A percentile compares a stretch with the other conserved stretches of the same genome.
Conservation (phyloP, 1,140 invertebrate genomes). For the silkworm (Bombyx mori) region DNA sequence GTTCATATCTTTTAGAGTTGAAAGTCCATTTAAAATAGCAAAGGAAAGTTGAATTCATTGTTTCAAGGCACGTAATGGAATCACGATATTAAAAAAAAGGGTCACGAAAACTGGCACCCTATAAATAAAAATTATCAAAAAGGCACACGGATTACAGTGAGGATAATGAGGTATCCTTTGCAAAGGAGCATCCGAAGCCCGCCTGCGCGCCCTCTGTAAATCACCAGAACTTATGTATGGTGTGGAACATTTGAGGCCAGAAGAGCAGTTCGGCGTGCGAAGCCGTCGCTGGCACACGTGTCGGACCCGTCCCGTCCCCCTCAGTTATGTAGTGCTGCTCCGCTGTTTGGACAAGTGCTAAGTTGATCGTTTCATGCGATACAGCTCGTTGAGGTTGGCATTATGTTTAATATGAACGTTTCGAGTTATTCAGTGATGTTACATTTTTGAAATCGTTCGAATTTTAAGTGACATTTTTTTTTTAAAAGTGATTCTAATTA, state of each 20-base stretch:
- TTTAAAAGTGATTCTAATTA: no score
- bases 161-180: slow-evolving; percentile 67
- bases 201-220: slow-evolving; percentile 53
- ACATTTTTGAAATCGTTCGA: slow-evolving; percentile 10
- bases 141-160: slow-evolving; percentile 59
- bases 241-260: slow-evolving; percentile 12
- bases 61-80: neutral
- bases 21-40: no score
- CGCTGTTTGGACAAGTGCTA: slow-evolving; percentile 65
- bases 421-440: slow-evolving; percentile 48
- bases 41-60: no score
- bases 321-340: slow-evolving; percentile 36
- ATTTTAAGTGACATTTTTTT: no score
- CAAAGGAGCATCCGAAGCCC: slow-evolving; percentile 24
- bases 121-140: slow-evolving; percentile 61
- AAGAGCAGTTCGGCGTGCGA: slow-evolving; percentile 61
- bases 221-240: slow-evolving; percentile 39
- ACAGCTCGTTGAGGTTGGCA: slow-evolving; percentile 54
- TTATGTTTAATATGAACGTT: slow-evolving; percentile 65
- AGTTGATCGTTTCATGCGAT: slow-evolving; percentile 67
- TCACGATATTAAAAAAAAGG: slow-evolving; percentile 21
- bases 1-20: no score
- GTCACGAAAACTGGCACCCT: slow-evolving; percentile 20
- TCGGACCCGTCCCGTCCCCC: slow-evolving; percentile 9
- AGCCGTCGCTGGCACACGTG: slow-evolving; percentile 31